Evolutionary conservation across 2,888 invertebrate species (phyloP).

Genomic region (Hermaeophaga mercurialis): DNA sequence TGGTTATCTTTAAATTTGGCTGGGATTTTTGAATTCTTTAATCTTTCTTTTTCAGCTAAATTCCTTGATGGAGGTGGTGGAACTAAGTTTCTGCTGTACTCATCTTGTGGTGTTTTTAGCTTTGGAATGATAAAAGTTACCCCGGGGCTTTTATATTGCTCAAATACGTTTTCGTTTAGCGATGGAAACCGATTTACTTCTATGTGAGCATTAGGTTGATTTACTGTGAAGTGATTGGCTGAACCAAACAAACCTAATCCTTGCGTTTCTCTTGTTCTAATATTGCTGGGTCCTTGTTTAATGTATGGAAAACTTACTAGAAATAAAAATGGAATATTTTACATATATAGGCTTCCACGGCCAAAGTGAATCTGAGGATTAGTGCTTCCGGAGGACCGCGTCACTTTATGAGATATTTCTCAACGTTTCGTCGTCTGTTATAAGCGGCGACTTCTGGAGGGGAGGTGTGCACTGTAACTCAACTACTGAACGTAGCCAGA

Average conservation of each 20-base stretch:
- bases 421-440: too few species aligned
- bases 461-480: too few species aligned
- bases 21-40: conserved; percentile 30
- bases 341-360: too few species aligned
- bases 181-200: conserved; percentile 52
- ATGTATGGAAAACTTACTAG: conserved; percentile 46
- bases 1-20: conserved; percentile 38
- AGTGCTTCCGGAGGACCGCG: too few species aligned
- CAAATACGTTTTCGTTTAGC: conserved; percentile 56
- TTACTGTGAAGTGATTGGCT: conserved; percentile 59
- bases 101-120: conserved; percentile 45
- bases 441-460: too few species aligned
- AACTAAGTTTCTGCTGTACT: conserved; percentile 57
- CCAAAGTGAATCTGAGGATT: too few species aligned
- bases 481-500: too few species aligned
- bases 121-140: conserved; percentile 37
- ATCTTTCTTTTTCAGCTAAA: conserved; percentile 27
- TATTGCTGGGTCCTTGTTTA: conserved; percentile 39
- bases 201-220: conserved; percentile 55
- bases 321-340: conserved; percentile 18
- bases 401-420: too few species aligned
- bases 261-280: conserved; percentile 45
- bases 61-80: conserved; percentile 56
- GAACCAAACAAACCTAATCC: conserved; percentile 47
- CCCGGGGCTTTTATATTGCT: conserved; percentile 47